These are phyloP conservation scores for Cybosia mesomella DNA, from an alignment of 2,888 invertebrate species.

Conservation along the genomic window DNA sequence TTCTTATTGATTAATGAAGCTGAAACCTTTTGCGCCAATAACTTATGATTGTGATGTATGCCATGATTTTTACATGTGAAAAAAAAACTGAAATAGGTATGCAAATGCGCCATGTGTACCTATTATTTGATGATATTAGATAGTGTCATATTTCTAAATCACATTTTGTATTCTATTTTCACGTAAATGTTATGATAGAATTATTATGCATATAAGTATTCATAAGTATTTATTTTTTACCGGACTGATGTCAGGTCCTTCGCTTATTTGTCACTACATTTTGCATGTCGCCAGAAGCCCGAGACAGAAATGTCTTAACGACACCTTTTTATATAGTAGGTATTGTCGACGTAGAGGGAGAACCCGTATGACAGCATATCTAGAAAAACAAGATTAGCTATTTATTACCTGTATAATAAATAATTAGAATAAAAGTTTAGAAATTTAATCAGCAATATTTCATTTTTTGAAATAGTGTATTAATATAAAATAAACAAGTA, in stretches of 20 bases:
- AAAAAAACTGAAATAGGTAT: background rate
- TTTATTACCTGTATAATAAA: too few species aligned
- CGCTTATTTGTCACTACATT: background rate
- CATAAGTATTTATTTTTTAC: background rate
- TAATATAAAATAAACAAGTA: too few species aligned
- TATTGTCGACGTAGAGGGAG: background rate
- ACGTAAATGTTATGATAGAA: background rate
- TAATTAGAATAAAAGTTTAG: background rate
- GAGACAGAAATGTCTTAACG: background rate
- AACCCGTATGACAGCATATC: background rate
- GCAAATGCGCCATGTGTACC: background rate
- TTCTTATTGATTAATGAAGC: background rate
- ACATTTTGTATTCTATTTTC: slow-evolving; percentile 12
- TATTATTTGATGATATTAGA: background rate
- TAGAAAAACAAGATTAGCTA: background rate
- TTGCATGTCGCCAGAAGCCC: background rate
- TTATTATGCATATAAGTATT: slow-evolving; percentile 12
- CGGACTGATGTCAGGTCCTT: background rate
- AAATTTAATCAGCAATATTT: background rate
- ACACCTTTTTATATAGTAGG: background rate
- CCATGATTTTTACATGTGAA: background rate
- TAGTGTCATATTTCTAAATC: background rate
- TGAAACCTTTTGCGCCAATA: background rate
- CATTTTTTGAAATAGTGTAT: too few species aligned
- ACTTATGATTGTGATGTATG: too few species aligned